Evolutionary conservation across 2,113 vertebrate genomes (phyloP), one percentile per base, ranked within the genome.

Genomic region (Vidua macroura): DNA sequence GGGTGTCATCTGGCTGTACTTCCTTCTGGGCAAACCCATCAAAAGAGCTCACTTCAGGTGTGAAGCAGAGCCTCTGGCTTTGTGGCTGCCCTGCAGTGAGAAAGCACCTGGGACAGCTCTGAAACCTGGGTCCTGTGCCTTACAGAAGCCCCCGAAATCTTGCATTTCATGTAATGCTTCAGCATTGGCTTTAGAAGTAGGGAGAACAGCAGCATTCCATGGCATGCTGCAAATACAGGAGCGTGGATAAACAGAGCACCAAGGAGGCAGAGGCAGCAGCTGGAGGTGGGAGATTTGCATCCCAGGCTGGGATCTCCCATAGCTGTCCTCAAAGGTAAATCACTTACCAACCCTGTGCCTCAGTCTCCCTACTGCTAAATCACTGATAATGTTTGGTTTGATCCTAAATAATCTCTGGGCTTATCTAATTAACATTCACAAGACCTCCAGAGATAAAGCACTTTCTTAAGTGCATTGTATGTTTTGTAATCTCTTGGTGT

Each of bases 301-400:
- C 64, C 76, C 49, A 10, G 13, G 48, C 74, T 67, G 75, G 79
- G 51, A 39, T 77, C 82, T 94, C 70, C 89, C 75, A 70, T 16
- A 56, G 82, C 59, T 90, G 77, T 60, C 76, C 72, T 93, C 76
- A 78, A 70, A 94, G 78, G 35, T 48, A 67, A 93, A 92, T 77
- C 60, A 13, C 35, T 83, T 51, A 58, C 76, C 15, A 77, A 4
- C 15, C 30, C 48, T 12, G 43, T 56, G 79, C 92, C 79, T 94
- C 92, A 67, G 44, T 88, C 41, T 90, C 75, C 85, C 85, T 30
- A 9, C 64, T 72, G 68, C 83, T 86, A 63, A 95, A 92, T 76
- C 67, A 31, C 68, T 80, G 8, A 6, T 62, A 77, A 27, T 9
- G 52, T 80, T 58, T 83, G 56, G 39, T 27, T 78, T 33, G 64